phyloP scores from a whole-genome alignment of 2,113 vertebrate genomes.

The Copsychus sechellarum region DNA sequence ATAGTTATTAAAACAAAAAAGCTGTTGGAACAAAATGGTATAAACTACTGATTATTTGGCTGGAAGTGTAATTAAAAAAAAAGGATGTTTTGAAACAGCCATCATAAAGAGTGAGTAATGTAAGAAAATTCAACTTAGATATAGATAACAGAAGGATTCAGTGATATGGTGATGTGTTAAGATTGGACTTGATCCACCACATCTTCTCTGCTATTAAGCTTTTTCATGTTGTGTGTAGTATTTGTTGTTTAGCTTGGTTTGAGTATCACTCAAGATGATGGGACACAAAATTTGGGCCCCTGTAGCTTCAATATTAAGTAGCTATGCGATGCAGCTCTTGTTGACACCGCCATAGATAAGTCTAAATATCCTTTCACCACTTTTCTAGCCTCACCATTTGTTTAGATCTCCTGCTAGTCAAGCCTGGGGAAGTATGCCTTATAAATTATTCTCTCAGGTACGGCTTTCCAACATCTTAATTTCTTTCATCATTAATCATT shows the following conservation, averaged over 20 bases:
- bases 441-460: background rate
- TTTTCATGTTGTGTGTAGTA: background rate
- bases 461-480: background rate
- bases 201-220: background rate
- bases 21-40: background rate
- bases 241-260: background rate
- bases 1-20: background rate
- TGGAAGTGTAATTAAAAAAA: background rate
- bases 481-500: background rate
- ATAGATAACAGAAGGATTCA: background rate
- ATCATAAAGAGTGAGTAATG: accelerated
- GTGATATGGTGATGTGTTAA: background rate
- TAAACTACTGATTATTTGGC: background rate
- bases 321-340: background rate
- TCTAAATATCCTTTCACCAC: background rate
- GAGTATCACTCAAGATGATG: background rate
- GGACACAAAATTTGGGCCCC: background rate
- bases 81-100: background rate
- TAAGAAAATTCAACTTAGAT: background rate
- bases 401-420: background rate
- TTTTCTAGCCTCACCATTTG: accelerated
- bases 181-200: background rate
- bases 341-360: background rate
- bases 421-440: background rate
- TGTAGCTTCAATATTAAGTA: background rate